Percentiles rank a stretch among this genome's conserved stretches.
Evolutionary conservation across 2,888 invertebrate species (phyloP).

Genomic region (Rhagonycha lutea): DNA sequence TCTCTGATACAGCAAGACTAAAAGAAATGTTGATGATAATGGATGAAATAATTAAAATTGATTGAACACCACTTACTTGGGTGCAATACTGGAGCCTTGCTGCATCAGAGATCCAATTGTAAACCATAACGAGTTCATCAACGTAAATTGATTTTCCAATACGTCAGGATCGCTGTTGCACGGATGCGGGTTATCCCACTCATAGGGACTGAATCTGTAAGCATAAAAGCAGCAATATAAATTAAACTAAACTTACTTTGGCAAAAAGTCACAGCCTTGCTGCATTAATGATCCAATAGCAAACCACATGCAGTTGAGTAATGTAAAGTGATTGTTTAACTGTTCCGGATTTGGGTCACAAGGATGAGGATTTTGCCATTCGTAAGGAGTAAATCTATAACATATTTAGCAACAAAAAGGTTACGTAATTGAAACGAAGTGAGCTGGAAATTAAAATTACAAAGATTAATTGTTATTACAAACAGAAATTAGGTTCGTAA

Average conservation of each 20-base stretch:
- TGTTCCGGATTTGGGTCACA: conserved; percentile 80
- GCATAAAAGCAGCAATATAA: conserved; percentile 39
- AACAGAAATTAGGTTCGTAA: not conserved
- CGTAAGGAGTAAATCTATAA: conserved; percentile 89
- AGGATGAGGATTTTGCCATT: conserved; percentile 91
- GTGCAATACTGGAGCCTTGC: conserved; percentile 91
- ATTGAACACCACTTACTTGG: conserved; percentile 70
- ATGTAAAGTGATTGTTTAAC: conserved; percentile 89
- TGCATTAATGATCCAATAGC: conserved; percentile 94
- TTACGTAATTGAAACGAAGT: not conserved
- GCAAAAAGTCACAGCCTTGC: conserved; percentile 93
- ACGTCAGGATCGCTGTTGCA: conserved; percentile 84
- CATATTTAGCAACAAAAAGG: conserved; percentile 7
- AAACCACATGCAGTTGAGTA: conserved; percentile 97
- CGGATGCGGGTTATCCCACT: conserved; percentile 89
- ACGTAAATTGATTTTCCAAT: conserved; percentile 88
- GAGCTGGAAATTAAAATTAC: not conserved
- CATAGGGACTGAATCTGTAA: conserved; percentile 88
- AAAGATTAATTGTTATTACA: not conserved
- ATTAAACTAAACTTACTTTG: conserved; percentile 73
- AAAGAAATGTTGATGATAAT: conserved; percentile 9
- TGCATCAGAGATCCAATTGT: conserved; percentile 91
- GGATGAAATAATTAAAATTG: not conserved
- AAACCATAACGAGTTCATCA: conserved; percentile 94
- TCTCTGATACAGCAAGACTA: conserved; percentile 36